Conservation (phyloP, 2,888 invertebrate species). For the Scaptomyza cyrtandrae region DNA sequence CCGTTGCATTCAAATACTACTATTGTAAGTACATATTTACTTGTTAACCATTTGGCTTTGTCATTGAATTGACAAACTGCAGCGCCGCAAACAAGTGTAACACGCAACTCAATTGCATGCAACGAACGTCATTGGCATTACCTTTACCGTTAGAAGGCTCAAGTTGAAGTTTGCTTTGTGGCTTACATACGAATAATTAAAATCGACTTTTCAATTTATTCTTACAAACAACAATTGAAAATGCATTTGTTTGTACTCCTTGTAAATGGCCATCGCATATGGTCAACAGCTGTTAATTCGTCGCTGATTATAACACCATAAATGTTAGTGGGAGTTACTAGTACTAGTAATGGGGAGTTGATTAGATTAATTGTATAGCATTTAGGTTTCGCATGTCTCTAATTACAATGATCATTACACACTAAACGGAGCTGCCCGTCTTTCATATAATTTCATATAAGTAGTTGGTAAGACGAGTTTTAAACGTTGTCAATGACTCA, state of each 20-base stretch:
- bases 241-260: slow-evolving; percentile 33
- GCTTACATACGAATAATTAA: neutral
- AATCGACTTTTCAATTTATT: neutral
- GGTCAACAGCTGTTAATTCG: slow-evolving; percentile 32
- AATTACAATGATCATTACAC: slow-evolving; percentile 45
- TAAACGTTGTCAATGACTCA: slow-evolving; percentile 89
- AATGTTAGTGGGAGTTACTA: neutral
- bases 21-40: too few relatives aligned
- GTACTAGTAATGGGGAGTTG: too few relatives aligned
- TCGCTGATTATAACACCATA: slow-evolving; percentile 43
- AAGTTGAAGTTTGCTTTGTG: slow-evolving; percentile 53
- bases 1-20: too few relatives aligned
- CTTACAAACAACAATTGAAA: too few relatives aligned
- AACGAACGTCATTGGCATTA: slow-evolving; percentile 46
- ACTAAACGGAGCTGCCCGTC: slow-evolving; percentile 94
- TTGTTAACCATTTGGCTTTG: slow-evolving; percentile 50
- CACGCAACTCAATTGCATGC: slow-evolving; percentile 26
- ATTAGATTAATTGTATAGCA: neutral
- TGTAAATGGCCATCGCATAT: slow-evolving; percentile 52
- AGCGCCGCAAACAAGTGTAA: slow-evolving; percentile 5
- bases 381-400: neutral
- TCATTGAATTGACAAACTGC: slow-evolving; percentile 55
- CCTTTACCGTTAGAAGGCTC: slow-evolving; percentile 52
- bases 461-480: slow-evolving; percentile 90
- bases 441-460: slow-evolving; percentile 89